Percentiles rank a stretch among this genome's conserved stretches.
Evolutionary conservation across 2,113 vertebrate species (phyloP).

Genomic region (Murina feae): DNA sequence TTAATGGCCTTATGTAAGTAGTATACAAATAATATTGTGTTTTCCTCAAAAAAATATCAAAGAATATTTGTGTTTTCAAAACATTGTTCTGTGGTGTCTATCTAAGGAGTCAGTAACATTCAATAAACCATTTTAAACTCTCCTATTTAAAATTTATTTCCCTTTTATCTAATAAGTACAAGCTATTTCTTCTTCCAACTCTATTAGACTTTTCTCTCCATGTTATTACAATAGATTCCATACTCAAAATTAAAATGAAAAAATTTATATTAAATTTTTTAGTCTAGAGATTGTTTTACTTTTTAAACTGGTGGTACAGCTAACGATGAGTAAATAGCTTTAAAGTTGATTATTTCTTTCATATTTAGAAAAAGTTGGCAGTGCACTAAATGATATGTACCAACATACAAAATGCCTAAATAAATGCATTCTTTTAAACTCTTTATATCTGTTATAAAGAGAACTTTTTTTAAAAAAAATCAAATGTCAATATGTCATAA

Average conservation of each 20-base stretch:
- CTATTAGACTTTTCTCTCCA: neutral
- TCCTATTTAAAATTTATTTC: neutral
- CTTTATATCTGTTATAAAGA: constrained; percentile 62
- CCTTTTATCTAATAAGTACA: neutral
- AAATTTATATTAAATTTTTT: neutral
- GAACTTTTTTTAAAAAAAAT: constrained; percentile 69
- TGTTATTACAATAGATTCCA: neutral
- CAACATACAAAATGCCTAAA: constrained; percentile 30
- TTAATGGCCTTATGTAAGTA: neutral
- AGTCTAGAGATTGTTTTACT: neutral
- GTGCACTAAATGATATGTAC: constrained; percentile 30
- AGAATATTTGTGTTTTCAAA: neutral
- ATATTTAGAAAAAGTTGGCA: constrained; percentile 11
- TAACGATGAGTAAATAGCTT: neutral
- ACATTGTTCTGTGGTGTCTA: neutral
- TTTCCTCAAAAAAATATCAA: neutral
- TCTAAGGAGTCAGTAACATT: neutral
- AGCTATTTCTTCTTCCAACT: neutral
- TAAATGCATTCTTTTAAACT: constrained; percentile 52
- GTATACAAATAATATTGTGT: neutral
- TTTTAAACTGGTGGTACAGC: neutral
- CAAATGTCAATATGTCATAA: constrained; percentile 83
- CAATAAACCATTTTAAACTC: neutral
- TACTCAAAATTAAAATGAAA: neutral
- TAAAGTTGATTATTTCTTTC: neutral